A percentile compares a stretch with the other conserved stretches of the same genome.
These are phyloP conservation scores for Tychaedon coryphoeus DNA, from an alignment of 2,113 vertebrate genomes.

Conservation along the genomic window DNA sequence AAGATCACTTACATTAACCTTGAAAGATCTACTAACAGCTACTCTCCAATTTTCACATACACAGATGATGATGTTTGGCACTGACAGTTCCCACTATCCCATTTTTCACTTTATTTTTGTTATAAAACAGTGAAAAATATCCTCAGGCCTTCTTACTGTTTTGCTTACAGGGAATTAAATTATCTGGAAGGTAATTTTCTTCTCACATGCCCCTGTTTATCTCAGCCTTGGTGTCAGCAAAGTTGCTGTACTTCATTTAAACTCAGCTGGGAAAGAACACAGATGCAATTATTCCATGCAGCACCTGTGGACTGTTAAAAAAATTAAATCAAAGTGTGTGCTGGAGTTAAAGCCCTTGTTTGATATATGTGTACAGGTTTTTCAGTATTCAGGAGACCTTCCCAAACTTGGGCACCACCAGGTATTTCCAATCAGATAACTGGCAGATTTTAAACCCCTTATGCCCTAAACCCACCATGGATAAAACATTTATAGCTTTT, in stretches of 20 bases:
- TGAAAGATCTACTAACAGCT: not conserved
- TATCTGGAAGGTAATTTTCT: not conserved
- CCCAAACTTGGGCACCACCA: not conserved
- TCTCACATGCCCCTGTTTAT: not conserved
- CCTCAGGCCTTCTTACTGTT: not conserved
- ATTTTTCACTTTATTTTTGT: not conserved
- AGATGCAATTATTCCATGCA: not conserved
- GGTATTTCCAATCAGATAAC: not conserved
- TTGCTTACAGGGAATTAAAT: not conserved
- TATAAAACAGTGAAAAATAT: not conserved
- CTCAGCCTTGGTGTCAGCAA: not conserved
- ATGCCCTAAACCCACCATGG: rapidly evolving
- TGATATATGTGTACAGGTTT: not conserved
- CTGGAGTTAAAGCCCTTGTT: not conserved
- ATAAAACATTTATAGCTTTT: not conserved
- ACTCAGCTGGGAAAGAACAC: not conserved
- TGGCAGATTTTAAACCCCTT: not conserved
- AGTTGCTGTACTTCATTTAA: not conserved
- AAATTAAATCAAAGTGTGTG: not conserved
- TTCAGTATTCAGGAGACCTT: not conserved
- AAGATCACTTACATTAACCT: conserved; percentile 32
- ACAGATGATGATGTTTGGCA: not conserved
- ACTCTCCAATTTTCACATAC: not conserved
- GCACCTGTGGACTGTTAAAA: not conserved
- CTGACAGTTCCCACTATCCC: not conserved